Evolutionary conservation across 2,888 invertebrate species (phyloP).

Genomic region (Eupelmus urozonus): DNA sequence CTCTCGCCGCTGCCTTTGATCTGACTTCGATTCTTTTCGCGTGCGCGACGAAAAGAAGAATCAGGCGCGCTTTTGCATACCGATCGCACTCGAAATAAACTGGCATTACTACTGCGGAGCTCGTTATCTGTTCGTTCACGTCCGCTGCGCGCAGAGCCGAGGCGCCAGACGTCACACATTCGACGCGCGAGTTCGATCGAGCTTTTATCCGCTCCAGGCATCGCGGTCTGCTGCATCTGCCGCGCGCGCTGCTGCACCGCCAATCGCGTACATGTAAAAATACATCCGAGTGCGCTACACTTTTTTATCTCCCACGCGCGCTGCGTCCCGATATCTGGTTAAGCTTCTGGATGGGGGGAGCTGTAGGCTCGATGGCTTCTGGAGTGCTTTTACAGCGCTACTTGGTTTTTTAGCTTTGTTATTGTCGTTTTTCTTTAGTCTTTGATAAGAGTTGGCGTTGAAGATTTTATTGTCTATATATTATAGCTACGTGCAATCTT

Average conservation of each 20-base stretch:
- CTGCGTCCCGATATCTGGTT: too few relatives aligned
- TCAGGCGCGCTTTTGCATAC: constrained; percentile 28
- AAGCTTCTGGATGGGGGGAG: too few relatives aligned
- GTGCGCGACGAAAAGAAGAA: not conserved
- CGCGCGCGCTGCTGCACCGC: too few relatives aligned
- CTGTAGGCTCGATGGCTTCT: too few relatives aligned
- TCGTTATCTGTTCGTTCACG: constrained; percentile 60
- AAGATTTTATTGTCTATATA: too few relatives aligned
- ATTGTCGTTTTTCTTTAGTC: too few relatives aligned
- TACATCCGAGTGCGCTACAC: not conserved
- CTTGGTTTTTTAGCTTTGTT: too few relatives aligned
- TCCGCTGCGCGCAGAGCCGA: constrained; percentile 37
- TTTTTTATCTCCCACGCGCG: not conserved
- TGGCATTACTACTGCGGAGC: not conserved
- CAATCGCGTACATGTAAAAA: too few relatives aligned
- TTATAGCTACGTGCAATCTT: too few relatives aligned
- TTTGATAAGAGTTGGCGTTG: too few relatives aligned
- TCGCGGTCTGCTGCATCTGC: not conserved
- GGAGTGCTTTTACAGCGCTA: too few relatives aligned
- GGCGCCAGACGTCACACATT: constrained; percentile 53
- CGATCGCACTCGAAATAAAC: constrained; percentile 55
- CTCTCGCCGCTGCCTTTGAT: constrained; percentile 6
- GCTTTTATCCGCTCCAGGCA: constrained; percentile 19
- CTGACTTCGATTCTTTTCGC: constrained; percentile 19
- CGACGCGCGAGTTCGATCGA: constrained; percentile 33